phyloP scores from a whole-genome alignment of 1,140 invertebrate species.

The Sitophilus oryzae region DNA sequence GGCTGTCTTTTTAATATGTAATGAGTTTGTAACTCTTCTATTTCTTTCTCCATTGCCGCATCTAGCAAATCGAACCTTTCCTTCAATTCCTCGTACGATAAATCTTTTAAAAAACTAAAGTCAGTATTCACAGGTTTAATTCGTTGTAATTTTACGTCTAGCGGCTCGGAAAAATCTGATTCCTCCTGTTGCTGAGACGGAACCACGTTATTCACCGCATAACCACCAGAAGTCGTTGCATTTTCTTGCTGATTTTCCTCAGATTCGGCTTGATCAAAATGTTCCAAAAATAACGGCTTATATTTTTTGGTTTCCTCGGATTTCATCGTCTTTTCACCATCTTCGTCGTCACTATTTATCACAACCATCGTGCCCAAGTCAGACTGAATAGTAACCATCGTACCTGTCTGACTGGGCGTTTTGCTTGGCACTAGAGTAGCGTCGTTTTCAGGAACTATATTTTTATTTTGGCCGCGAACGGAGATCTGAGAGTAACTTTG shows the following conservation, averaged over 20 bases:
- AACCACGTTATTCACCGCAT: conserved; percentile 1
- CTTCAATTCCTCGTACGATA: conserved; percentile 87
- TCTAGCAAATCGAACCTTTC: conserved; percentile 86
- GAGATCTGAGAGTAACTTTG: conserved; percentile 53
- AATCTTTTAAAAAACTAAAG: conserved; percentile 44
- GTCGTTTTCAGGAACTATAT: conserved; percentile 37
- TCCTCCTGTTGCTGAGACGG: not conserved
- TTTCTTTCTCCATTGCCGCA: conserved; percentile 96
- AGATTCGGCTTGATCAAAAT: conserved; percentile 89
- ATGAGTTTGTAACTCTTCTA: conserved; percentile 87
- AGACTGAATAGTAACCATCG: conserved; percentile 64
- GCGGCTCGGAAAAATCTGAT: conserved; percentile 15
- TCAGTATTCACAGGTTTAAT: conserved; percentile 28
- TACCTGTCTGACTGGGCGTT: conserved; percentile 54
- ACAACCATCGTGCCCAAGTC: conserved; percentile 86
- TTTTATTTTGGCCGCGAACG: conserved; percentile 34
- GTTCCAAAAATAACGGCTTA: conserved; percentile 86
- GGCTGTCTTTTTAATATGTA: conserved; percentile 97
- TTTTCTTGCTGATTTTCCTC: conserved; percentile 41
- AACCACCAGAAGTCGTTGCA: not conserved
- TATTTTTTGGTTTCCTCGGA: conserved; percentile 72
- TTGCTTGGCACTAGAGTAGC: conserved; percentile 49
- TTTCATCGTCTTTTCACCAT: conserved; percentile 79
- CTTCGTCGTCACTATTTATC: conserved; percentile 84
- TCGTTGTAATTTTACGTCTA: conserved; percentile 26